Base-by-base conservation (phyloP, 2,113 vertebrate genomes). In the Coracopsis vasa region DNA sequence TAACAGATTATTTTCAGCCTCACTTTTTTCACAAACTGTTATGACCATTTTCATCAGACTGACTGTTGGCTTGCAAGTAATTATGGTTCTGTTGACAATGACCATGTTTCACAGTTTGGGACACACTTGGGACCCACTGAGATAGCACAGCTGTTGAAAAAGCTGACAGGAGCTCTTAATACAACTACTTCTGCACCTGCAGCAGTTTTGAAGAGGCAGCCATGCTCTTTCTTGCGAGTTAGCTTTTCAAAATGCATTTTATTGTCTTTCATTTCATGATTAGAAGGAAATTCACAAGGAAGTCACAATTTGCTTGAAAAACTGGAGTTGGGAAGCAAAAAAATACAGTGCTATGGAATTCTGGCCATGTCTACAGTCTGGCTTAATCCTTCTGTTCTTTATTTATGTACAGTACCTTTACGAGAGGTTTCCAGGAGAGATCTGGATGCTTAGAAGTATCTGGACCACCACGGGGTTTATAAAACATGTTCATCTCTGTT, bases 391-490 rank as follows among this genome's bases (percentile, higher is more conserved):
- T 84, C 11, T 69, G 10, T 60, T 88, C 50, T 81, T 10, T 51
- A 33, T 54, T 79, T 77, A 16, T 58, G 9, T n/a, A 61, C 69
- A 42, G 14, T 98, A 99, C 99, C 98, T 92, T 98, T 86, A 98
- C 81, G 19, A 99, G 93, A 67, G 99, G 99, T 95, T 98, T 99
- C 99, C 99, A 99, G 74, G 94, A 95, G 45, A 98, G 97, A 96
- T 98, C 98, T 72, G 99, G 96, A 69, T 99, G 98, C 86, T 98
- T 98, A 96, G 98, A 99, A 5, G 98, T 98, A 81, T 98, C 81
- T 6, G 98, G 97, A 64, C 98, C 89, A 56, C 95, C 96, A 44
- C 35, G 77, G 20, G 95, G 81, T 41, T 95, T 96, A 62, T 95
- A 41, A 66, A 97, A 95, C 18, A 33, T 61, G 51, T 66, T 98